Percentiles rank a stretch among this genome's conserved stretches.
phyloP scores from a whole-genome alignment of 1,140 invertebrate species.

The Drosophila malerkotliana region DNA sequence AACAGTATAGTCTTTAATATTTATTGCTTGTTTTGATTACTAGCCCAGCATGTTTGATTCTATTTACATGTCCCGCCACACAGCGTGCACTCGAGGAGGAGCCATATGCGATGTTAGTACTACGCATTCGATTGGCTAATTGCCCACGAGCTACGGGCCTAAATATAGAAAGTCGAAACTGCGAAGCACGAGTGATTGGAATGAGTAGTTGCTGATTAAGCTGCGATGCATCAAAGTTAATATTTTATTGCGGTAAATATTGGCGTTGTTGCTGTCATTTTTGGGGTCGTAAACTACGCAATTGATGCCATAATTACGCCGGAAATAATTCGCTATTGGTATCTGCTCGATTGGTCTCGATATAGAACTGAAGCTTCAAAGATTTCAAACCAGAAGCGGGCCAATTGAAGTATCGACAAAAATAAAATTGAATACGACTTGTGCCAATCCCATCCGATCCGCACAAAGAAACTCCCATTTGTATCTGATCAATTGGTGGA shows the following conservation, averaged over 20 bases:
- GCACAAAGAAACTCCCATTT: conserved; percentile 21
- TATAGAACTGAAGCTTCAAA: conserved; percentile 42
- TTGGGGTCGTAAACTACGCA: conserved; percentile 61
- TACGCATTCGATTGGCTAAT: conserved; percentile 37
- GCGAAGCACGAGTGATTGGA: conserved; percentile 9
- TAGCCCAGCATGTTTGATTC: conserved; percentile 30
- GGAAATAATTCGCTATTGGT: conserved; percentile 60
- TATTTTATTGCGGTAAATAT: background rate
- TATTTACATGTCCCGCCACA: conserved; percentile 18
- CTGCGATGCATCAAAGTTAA: conserved; percentile 11
- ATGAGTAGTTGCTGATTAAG: conserved; percentile 6
- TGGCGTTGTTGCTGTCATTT: background rate
- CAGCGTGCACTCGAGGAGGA: background rate
- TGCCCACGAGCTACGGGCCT: conserved; percentile 11
- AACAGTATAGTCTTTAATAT: background rate
- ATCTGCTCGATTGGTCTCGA: conserved; percentile 70
- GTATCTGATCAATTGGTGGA: conserved; percentile 22
- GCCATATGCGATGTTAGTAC: conserved; percentile 23
- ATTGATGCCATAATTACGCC: conserved; percentile 29
- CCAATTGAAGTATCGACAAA: conserved; percentile 17
- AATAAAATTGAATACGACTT: conserved; percentile 20
- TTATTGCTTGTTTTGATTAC: conserved; percentile 15
- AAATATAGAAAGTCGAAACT: conserved; percentile 36
- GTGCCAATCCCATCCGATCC: conserved; percentile 5
- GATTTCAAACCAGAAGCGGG: background rate